Percentiles rank a stretch among this genome's conserved stretches.
Evolutionary conservation across 2,113 vertebrate species (phyloP).

Genomic region (Gobius niger): DNA sequence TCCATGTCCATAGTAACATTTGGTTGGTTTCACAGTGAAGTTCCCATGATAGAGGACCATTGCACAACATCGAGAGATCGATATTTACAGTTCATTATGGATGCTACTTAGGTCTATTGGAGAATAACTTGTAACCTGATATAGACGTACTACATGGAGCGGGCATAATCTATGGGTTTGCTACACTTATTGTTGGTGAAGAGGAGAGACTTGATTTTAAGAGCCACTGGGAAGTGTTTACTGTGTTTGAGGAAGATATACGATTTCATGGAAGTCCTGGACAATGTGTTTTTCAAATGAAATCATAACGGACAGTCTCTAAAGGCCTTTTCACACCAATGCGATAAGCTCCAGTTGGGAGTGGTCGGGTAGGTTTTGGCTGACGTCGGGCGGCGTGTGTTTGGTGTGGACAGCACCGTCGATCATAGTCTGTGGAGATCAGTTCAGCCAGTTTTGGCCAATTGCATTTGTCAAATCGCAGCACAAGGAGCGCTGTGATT

Average conservation of each 20-base stretch:
- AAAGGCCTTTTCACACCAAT: no score
- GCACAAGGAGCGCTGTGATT: no score
- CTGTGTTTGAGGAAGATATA: neutral
- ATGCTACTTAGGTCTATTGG: slow-evolving; percentile 32
- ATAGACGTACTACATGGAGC: neutral
- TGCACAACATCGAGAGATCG: slow-evolving; percentile 19
- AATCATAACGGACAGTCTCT: neutral
- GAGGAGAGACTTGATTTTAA: neutral
- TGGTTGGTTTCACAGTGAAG: slow-evolving; percentile 67
- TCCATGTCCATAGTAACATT: slow-evolving; percentile 48
- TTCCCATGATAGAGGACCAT: slow-evolving; percentile 23
- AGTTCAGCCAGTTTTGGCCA: no score
- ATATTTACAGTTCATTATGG: slow-evolving; percentile 18
- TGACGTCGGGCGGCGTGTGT: no score
- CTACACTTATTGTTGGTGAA: neutral
- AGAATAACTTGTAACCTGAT: slow-evolving; percentile 20
- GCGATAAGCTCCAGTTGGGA: no score
- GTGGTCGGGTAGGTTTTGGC: no score
- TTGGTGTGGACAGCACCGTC: no score
- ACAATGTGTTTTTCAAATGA: neutral
- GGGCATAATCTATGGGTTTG: neutral
- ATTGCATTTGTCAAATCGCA: no score
- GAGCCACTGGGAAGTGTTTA: neutral
- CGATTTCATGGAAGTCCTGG: neutral
- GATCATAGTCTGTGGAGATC: no score